Evolutionary conservation across 2,888 invertebrate species (phyloP), one percentile per base, ranked within the genome.

Genomic region (Tenthredo livida): DNA sequence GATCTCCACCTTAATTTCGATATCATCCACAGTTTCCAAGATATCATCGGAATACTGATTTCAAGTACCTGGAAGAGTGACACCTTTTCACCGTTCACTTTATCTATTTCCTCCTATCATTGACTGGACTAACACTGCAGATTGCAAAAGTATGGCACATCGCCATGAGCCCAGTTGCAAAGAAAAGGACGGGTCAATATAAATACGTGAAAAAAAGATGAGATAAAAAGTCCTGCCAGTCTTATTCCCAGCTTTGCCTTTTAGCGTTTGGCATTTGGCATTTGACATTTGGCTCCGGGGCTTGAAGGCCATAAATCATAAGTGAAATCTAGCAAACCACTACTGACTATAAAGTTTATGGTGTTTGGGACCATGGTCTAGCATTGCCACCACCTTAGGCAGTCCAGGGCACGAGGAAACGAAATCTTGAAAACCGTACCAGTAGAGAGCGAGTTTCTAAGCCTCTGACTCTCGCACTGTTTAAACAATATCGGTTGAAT

Each of bases 311-410:
- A 89, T 92, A 92, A 92, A 92, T 92, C 91, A 91, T 89, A 88
- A 89, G 90, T 90, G 89, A 91, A 90, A 90, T 89, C 88, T 88
- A 90, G 88, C 90, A 89, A 92, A 92, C 90, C 92, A 90, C 92
- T 90, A 90, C 89, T 89, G 89, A 89, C 90, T 87, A 88, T 92
- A 92, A 92, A 92, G 87, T 92, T 92, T 92, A 92, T 90, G 91
- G 89, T 90, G 88, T 91, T 91, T 90, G 88, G 91, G 86, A 87
- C 88, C 88, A 75, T 72, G 86, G 50, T 84, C 77, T 75, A 73
- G 84, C 77, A 58, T 77, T 77, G 67, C 67, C 77, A 83, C 84
- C 83, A 61, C 58, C 54, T 83, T 47, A 29, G 65, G 40, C 65
- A n/a, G 54, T 54, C 7, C 77, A 43, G 80, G 37, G 54, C 72